Conservation (phyloP, 2,113 vertebrate genomes). For the Sebastes schlegelii region DNA sequence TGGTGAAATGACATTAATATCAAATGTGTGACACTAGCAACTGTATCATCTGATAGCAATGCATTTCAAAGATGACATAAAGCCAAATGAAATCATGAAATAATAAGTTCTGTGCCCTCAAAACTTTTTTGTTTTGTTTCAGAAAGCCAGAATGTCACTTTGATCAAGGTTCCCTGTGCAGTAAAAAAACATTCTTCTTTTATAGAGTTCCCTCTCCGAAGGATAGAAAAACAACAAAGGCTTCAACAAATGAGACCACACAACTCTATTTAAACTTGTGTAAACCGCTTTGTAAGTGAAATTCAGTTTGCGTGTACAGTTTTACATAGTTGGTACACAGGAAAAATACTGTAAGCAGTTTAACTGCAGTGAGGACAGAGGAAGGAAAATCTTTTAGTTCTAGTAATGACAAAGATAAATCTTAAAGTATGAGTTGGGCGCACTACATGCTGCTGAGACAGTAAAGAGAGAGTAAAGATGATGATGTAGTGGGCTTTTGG, state of each 20-base stretch:
- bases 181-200: background rate
- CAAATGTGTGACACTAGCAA: background rate
- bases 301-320: background rate
- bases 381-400: constrained; percentile 17
- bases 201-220: background rate
- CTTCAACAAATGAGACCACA: constrained; percentile 2
- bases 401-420: background rate
- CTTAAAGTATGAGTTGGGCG: background rate
- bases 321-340: background rate
- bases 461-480: constrained; percentile 20
- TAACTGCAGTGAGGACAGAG: constrained; percentile 18
- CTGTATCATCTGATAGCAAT: background rate
- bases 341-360: constrained; percentile 12
- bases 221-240: background rate
- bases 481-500: constrained; percentile 16
- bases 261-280: constrained; percentile 10
- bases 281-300: constrained; percentile 4
- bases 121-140: too few species aligned
- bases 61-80: background rate
- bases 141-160: background rate
- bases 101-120: too few species aligned
- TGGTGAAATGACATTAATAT: background rate
- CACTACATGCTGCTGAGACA: background rate
- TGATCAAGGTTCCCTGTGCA: background rate
- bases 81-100: too few species aligned